phyloP scores from a whole-genome alignment of 1,140 invertebrate species.

The Lutraria rhynchaena region DNA sequence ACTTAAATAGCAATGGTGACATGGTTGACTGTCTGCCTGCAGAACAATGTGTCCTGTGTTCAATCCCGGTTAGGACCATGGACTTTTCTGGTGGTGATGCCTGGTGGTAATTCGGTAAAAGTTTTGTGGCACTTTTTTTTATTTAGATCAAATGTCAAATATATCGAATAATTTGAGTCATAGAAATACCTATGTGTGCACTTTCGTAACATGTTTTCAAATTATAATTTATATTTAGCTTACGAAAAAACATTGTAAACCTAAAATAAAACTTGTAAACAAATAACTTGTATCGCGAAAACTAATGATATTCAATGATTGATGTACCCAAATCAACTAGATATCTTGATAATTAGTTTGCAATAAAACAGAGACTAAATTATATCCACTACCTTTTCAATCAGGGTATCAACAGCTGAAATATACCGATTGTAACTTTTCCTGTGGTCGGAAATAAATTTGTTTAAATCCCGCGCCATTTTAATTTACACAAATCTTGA shows the following conservation, averaged over 20 bases:
- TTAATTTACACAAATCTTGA: slow-evolving; percentile 1
- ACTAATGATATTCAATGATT: neutral
- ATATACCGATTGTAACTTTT: slow-evolving; percentile 10
- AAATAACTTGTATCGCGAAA: neutral
- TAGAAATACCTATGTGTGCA: too few relatives aligned
- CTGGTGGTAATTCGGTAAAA: too few relatives aligned
- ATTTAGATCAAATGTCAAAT: too few relatives aligned
- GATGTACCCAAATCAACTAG: neutral
- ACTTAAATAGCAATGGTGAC: too few relatives aligned
- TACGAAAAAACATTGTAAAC: neutral
- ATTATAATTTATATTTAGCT: neutral
- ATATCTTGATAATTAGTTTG: too few relatives aligned
- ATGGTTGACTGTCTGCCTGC: too few relatives aligned
- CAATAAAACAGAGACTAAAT: too few relatives aligned
- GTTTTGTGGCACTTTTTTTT: too few relatives aligned
- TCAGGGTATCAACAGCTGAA: slow-evolving; percentile 8
- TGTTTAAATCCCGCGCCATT: slow-evolving; percentile 26
- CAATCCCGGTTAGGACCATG: too few relatives aligned
- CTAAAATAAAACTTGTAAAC: neutral
- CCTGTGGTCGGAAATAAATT: neutral
- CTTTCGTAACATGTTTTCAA: neutral
- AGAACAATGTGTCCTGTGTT: too few relatives aligned
- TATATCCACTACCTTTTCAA: neutral
- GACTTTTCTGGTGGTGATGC: too few relatives aligned
- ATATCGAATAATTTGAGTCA: too few relatives aligned